Conservation (phyloP, 2,888 invertebrate genomes). For the Eupelmus urozonus region DNA sequence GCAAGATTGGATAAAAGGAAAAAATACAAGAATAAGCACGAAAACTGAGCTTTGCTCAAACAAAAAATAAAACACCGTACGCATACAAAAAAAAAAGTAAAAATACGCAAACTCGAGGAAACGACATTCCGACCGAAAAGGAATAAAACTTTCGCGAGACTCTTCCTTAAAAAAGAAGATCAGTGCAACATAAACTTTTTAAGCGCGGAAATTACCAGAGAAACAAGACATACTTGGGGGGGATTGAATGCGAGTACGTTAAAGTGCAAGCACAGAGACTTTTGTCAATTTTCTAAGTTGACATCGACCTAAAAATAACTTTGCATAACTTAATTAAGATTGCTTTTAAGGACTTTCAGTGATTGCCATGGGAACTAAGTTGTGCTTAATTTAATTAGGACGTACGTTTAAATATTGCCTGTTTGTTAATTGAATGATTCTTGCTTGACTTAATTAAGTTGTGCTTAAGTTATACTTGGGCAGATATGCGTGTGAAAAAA, state of each 20-base stretch:
- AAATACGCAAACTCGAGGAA: constrained; percentile 56
- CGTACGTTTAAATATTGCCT: constrained; percentile 33
- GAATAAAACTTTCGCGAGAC: constrained; percentile 58
- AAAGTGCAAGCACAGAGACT: constrained; percentile 53
- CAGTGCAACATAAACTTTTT: constrained; percentile 57
- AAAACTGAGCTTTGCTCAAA: constrained; percentile 52
- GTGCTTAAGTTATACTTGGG: constrained; percentile 51
- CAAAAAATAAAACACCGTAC: constrained; percentile 43
- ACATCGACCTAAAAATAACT: constrained; percentile 56
- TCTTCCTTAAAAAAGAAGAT: constrained; percentile 56
- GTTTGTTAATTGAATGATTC: constrained; percentile 31
- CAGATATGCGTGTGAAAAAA: constrained; percentile 48
- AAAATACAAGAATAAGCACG: constrained; percentile 44
- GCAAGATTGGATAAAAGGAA: constrained; percentile 50
- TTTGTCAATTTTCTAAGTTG: constrained; percentile 57
- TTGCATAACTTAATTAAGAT: constrained; percentile 59
- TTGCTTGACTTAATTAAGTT: constrained; percentile 54
- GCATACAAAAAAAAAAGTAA: constrained; percentile 29
- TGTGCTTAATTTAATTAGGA: constrained; percentile 54
- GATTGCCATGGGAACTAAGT: constrained; percentile 38
- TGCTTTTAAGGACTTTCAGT: constrained; percentile 42
- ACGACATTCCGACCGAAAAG: constrained; percentile 59
- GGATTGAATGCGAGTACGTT: constrained; percentile 44
- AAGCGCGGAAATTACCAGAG: constrained; percentile 53
- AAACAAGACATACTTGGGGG: constrained; percentile 55